Evolutionary conservation across 1,140 invertebrate species (phyloP), one percentile per base, ranked within the genome.

Genomic region (Tetramorium parvispinum): DNA sequence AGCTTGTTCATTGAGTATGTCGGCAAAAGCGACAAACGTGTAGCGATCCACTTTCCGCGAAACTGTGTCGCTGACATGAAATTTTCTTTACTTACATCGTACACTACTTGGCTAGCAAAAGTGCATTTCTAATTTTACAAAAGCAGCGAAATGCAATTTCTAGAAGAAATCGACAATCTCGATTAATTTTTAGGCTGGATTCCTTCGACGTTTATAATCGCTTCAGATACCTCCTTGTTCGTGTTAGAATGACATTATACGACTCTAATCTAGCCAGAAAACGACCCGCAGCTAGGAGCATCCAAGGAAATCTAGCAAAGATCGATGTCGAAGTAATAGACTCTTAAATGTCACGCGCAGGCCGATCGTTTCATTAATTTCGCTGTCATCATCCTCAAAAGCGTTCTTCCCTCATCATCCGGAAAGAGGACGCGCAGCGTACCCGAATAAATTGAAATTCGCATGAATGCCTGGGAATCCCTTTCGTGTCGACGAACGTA

Each of bases 371-470:
- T 75, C 53, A 83, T 75, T 83, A 83, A 73, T 73, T 24, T 59
- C 68, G 53, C 53, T 18, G 43, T 81, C 27, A 37, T 79, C 43
- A 40, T 83, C 27, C 40, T 83, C 68, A 37, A 46, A 75, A 46
- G 53, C 65, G 46, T 16, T 81, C 21, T 46, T 37, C 2, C 18
- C 51, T 73, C 79, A 46, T 57, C 68, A 46, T 59, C 10, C 13
- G 16, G 51, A 6, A 63, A 79, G 61, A 53, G 46, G 61, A 66
- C 13, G 11, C 55, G 43, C 51, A 3, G 75, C 24, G 55, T 77
- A 18, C 21, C 43, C 76, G 61, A 81, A 81, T 43, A 40, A 75
- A 88, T 88, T 88, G 88, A 89, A 89, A 85, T 59, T 89, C 24
- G 55, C 57, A 16, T 55, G 77, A 81, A 86, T 37, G 55, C 53